A percentile compares a stretch with the other conserved stretches of the same genome.
Conservation (phyloP, 2,113 vertebrate species). For the Triplophysa siluroides region DNA sequence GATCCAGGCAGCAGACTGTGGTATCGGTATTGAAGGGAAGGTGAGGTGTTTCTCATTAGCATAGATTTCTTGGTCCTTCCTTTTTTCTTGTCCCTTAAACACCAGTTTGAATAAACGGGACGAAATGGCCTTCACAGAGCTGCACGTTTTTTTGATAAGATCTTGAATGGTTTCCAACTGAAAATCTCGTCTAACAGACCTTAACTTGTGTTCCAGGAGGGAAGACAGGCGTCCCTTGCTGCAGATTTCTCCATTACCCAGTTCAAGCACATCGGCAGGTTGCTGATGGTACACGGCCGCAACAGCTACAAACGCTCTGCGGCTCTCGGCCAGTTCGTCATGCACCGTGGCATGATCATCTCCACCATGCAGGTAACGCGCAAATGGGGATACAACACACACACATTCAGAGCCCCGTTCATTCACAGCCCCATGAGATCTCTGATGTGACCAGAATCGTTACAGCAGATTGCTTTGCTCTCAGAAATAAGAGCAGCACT, state of each 20-base stretch:
- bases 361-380: slow-evolving; percentile 93
- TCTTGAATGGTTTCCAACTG: too few species aligned
- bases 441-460: background rate
- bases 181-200: background rate
- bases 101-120: too few species aligned
- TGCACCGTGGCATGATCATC: slow-evolving; percentile 98
- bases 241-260: slow-evolving; percentile 97
- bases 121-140: too few species aligned
- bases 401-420: background rate
- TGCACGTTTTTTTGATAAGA: too few species aligned
- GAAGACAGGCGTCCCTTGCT: slow-evolving; percentile 94
- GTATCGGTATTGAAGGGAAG: slow-evolving; percentile 98
- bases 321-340: slow-evolving; percentile 94
- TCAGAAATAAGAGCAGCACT: background rate
- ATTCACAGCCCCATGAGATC: background rate
- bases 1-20: slow-evolving; percentile 98
- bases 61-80: too few species aligned
- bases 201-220: slow-evolving; percentile 77
- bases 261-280: slow-evolving; percentile 90
- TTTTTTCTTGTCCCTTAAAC: too few species aligned
- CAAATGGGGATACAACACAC: background rate
- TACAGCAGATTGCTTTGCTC: background rate
- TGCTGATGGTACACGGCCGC: slow-evolving; percentile 95
- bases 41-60: slow-evolving; percentile 66
- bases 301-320: slow-evolving; percentile 99